Base-by-base conservation (phyloP, 30 jellyfish, hydroid and myxozoan species). In the Cassiopea andromeda region DNA sequence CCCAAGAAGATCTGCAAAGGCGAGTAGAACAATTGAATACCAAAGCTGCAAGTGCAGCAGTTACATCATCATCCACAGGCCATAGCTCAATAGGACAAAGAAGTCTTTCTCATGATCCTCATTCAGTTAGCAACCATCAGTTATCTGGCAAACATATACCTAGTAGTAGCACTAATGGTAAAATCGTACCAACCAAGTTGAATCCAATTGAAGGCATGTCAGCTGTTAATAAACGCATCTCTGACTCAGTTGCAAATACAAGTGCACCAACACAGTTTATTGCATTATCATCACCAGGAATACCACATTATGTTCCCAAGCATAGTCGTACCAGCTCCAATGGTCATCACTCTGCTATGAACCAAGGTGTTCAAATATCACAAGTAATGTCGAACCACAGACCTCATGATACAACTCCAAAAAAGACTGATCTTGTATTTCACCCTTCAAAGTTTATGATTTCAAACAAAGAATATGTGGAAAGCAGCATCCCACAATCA, bases 1-100 rank as follows among this genome's bases (percentile, higher is more conserved):
- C 99, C 2, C 99, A 91, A 14, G 99, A 96, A 75, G 99, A 96
- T 75, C 71, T 96, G 90, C 97, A 96, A 81, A 59, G 98, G 48
- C 70, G 93, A 80, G 72, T 84, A 79, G 99, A 96, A 15, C 91
- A 80, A 60, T 91, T 80, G 79, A 92, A 89, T 1, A 84, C 60
- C 15, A 60, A 75, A 60, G 10, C 90, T 1, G 13, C 81, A 44
- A 77, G 18, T 61, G 7, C 72, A 17, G 19, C 88, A 8, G 3
- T 58, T 66, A 44, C 78, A 17, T 17, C 89, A 10, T 8, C 84
- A 48, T 8, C 96, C n/a, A 71, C 46, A 46, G 60, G 76, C 9
- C 89, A 73, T 16, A 81, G 88, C 46, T 17, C 78, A 46, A 66
- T 83, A 70, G 1, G 57, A 19, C 79, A 70, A 18, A 16, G 58